Evolutionary conservation across 37 sponge, comb jelly and placozoan genomes (phyloP), one percentile per base, ranked within the genome.

Genomic region (Cliona cf. orientalis): DNA sequence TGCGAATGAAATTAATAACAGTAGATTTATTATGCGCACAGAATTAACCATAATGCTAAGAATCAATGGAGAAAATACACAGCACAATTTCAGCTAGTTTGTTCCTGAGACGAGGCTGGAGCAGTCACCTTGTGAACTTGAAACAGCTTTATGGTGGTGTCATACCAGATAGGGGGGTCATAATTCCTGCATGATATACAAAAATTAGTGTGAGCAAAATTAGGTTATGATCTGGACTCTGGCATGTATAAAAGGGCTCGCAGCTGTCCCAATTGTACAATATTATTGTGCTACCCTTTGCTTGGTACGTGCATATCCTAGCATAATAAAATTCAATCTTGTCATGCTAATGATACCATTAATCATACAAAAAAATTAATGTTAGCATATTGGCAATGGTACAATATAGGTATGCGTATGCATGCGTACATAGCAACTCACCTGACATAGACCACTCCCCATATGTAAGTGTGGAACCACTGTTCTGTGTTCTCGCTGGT

Each of bases 381-480:
- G 14, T 17, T 17, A 49, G 14, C 55, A 11, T 17, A 49, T 19
- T 11, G 55, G 55, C 14, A 49, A 11, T 17, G 17, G 55, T 11
- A 19, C 14, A 17, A 49, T 49, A 49, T 59, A 59, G 23, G 60
- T 9, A 12, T 59, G 5, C 14, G 11, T 59, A 29, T 3, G 25
- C 75, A 23, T 84, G n/a, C n/a, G n/a, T n/a, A n/a, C n/a, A n/a
- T n/a, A n/a, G n/a, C n/a, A n/a, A 34, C 75, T 31, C 80, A 94
- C 97, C 95, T 92, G 60, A 94, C 85, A 82, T 89, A 97, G 14
- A 97, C 71, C 63, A 97, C 80, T 2, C 98, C 98, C 98, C 98
- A 97, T 42, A 97, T 90, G 80, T 97, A 97, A 0, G 91, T 90
- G 56, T 95, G 89, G 78, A 97, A 95, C 98, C 98, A 97, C 63